Base-by-base conservation (phyloP, 2,888 invertebrate species). In the Trichacis sp. region DNA sequence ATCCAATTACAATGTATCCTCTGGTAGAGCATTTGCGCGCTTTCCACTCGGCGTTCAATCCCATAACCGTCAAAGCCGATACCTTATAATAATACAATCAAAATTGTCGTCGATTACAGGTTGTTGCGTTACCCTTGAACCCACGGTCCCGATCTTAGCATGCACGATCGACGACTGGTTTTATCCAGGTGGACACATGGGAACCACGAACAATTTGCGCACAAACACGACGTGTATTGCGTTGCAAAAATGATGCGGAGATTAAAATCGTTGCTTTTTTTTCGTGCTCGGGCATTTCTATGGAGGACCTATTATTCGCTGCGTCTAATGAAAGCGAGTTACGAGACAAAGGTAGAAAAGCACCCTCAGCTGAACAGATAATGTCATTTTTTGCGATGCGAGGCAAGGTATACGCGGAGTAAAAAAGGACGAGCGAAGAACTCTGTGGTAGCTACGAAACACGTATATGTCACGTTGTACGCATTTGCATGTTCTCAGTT, bases 401-500 rank as follows among this genome's bases (percentile, higher is more conserved):
- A 51, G 59, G 59, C 47, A 47, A 62, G 57, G 64, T 57, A 66
- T 68, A 66, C 61, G 64, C 67, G 59, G 19, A 48, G 14, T 64
- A 60, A 46, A 62, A 62, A 59, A 70, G 62, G 65, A 53, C 55
- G 52, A 64, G 64, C 33, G 59, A 67, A 63, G 65, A 56, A 50
- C 52, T 61, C 47, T 40, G 48, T 20, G 49, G 65, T 58, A 69
- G 68, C 65, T 52, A 68, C 66, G 68, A 67, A 67, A 68, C 62
- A 65, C 68, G 59, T 69, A 59, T 43, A 66, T 64, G 50, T 46
- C 51, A 65, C 68, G 67, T 53, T 64, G 66, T 63, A 64, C 59
- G 70, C 65, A 73, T 75, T 75, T 73, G 72, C 73, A 74, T 74
- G 52, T 54, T 55, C 55, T 57, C 64, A 68, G 65, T 63, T 64